Evolutionary conservation across 53 echinoderm and acorn worm species (phyloP).

Genomic region (Patiria pectinifera): DNA sequence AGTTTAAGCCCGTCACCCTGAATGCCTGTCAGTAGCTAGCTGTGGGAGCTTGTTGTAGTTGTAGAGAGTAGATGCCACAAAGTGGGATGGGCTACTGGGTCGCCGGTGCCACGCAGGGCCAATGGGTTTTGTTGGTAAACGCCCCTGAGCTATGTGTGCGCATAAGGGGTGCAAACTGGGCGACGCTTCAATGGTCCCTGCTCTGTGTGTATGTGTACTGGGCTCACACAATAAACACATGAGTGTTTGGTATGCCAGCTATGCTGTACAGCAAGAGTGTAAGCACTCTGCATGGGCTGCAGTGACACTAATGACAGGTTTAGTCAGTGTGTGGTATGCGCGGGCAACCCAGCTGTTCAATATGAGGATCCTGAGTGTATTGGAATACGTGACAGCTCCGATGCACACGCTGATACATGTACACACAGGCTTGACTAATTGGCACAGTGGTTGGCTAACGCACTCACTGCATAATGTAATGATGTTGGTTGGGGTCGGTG

Average conservation of each 20-base stretch:
- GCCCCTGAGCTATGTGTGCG: conserved; percentile 36
- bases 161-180: background rate
- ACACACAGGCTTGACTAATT: conserved; percentile 31
- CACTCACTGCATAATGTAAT: conserved; percentile 38
- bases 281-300: background rate
- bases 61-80: background rate
- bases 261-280: background rate
- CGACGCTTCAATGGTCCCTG: background rate
- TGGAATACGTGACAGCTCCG: background rate
- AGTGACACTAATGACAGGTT: conserved; percentile 46
- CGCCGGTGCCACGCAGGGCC: conserved; percentile 18
- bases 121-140: conserved; percentile 51
- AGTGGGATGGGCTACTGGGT: conserved; percentile 46
- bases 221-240: conserved; percentile 40
- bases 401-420: background rate
- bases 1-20: background rate
- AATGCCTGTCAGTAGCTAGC: background rate
- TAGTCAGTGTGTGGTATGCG: conserved; percentile 19
- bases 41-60: too few relatives aligned
- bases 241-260: conserved; percentile 27
- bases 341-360: conserved; percentile 26
- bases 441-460: conserved; percentile 45
- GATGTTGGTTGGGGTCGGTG: background rate
- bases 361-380: background rate
- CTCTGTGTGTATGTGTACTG: background rate